A percentile compares a stretch with the other conserved stretches of the same genome.
Conservation (phyloP, 2,797 vertebrate genomes). For the Sciurus vulgaris region DNA sequence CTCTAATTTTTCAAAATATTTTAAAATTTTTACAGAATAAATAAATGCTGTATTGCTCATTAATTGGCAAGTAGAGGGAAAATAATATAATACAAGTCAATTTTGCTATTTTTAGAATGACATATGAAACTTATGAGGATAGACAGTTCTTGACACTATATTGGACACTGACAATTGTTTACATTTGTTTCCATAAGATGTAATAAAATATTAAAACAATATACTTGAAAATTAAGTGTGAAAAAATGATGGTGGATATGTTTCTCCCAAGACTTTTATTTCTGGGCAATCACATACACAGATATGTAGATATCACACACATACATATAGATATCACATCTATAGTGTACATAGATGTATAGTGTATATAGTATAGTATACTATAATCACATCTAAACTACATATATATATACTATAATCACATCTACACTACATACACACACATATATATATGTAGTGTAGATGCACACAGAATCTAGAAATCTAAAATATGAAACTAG, state of each 20-base stretch:
- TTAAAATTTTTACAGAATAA: background rate
- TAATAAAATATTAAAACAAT: slow-evolving; percentile 34
- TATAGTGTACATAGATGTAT: too few relatives aligned
- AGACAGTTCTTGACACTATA: background rate
- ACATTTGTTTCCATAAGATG: slow-evolving; percentile 14
- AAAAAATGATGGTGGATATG: background rate
- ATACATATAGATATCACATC: too few relatives aligned
- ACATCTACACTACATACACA: too few relatives aligned
- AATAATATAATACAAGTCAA: background rate
- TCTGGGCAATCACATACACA: background rate
- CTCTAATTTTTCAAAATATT: slow-evolving; percentile 24
- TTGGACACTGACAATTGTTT: background rate
- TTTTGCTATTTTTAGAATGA: slow-evolving; percentile 15
- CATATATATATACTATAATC: too few relatives aligned
- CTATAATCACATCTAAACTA: too few relatives aligned
- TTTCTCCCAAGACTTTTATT: slow-evolving; percentile 12
- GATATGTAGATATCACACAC: too few relatives aligned
- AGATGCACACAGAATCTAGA: background rate
- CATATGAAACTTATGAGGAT: background rate
- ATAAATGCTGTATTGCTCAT: background rate
- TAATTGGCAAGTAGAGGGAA: background rate
- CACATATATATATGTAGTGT: too few relatives aligned
- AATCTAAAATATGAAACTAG: background rate
- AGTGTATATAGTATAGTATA: too few relatives aligned
- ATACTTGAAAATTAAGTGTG: background rate